Percentiles rank a stretch among this genome's conserved stretches.
Evolutionary conservation across 2,888 invertebrate species (phyloP).

Genomic region (Melipona bicolor): DNA sequence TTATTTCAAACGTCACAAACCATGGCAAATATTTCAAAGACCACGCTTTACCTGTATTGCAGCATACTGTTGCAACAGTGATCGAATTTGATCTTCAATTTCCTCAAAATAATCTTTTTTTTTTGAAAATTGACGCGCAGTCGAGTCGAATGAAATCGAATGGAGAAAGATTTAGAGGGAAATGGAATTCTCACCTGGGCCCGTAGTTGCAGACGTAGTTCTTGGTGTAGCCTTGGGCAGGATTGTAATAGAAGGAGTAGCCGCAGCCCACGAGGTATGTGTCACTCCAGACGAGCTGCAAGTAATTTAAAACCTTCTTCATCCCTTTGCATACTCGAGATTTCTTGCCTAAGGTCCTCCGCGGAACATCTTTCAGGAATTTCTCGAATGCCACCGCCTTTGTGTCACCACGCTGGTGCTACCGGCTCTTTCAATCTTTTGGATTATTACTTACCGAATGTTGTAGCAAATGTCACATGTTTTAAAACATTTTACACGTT

Average conservation of each 20-base stretch:
- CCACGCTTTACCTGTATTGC: no score
- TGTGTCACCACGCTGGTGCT: neutral
- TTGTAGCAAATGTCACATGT: no score
- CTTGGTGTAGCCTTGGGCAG: constrained; percentile 90
- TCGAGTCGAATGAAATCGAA: neutral
- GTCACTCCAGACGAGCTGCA: constrained; percentile 94
- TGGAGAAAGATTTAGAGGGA: neutral
- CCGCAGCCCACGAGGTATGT: constrained; percentile 95
- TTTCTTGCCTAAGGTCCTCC: neutral
- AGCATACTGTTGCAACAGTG: no score
- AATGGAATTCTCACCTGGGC: constrained; percentile 86
- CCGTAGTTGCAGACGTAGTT: constrained; percentile 95
- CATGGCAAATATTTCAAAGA: no score
- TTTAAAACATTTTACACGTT: no score
- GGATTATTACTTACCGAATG: neutral
- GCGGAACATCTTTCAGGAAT: neutral
- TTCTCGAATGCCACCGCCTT: neutral
- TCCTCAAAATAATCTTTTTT: neutral
- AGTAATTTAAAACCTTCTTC: constrained; percentile 59
- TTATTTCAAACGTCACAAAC: no score
- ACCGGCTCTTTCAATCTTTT: neutral
- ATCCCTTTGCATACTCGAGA: neutral
- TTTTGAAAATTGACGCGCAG: neutral
- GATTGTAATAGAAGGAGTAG: constrained; percentile 92
- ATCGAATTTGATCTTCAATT: neutral